A percentile compares a stretch with the other conserved stretches of the same genome.
Evolutionary conservation across 2,113 vertebrate genomes (phyloP).

Genomic region (Desmodus rotundus): DNA sequence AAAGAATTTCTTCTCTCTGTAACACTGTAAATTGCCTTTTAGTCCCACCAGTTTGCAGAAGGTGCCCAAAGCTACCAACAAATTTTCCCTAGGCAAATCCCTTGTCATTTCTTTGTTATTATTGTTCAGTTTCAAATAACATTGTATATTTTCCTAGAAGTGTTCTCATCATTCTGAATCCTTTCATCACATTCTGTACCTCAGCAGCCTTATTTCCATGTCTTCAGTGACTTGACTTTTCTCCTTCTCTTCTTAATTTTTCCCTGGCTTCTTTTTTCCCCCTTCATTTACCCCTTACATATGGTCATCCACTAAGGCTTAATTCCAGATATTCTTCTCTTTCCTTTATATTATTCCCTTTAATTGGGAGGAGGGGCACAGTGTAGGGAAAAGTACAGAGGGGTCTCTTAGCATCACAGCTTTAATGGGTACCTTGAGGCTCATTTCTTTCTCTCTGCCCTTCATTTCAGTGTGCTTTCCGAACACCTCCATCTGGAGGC

Average conservation of each 20-base stretch:
- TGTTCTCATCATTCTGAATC: slow-evolving; percentile 9
- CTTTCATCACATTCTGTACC: not conserved
- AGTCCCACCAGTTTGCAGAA: slow-evolving; percentile 25
- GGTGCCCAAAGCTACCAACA: not conserved
- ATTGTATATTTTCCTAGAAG: not conserved
- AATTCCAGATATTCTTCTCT: slow-evolving; percentile 6
- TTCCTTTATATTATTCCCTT: not conserved
- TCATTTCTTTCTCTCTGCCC: not conserved
- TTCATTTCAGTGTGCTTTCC: slow-evolving; percentile 8
- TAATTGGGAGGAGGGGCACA: not conserved
- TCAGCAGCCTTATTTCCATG: not conserved
- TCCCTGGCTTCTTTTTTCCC: not conserved
- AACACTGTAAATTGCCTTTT: not conserved
- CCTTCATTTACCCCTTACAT: not conserved
- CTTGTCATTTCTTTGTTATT: not conserved
- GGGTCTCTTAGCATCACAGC: not conserved
- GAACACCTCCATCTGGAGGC: not conserved
- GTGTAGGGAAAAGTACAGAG: not conserved
- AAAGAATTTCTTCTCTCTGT: not conserved
- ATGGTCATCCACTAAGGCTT: not conserved
- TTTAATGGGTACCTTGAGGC: not conserved
- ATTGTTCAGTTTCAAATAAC: not conserved
- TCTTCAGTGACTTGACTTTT: not conserved
- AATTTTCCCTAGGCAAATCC: slow-evolving; percentile 13
- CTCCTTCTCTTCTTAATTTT: not conserved